phyloP scores from a whole-genome alignment of 2,113 vertebrate genomes.

The Smithornis capensis region DNA sequence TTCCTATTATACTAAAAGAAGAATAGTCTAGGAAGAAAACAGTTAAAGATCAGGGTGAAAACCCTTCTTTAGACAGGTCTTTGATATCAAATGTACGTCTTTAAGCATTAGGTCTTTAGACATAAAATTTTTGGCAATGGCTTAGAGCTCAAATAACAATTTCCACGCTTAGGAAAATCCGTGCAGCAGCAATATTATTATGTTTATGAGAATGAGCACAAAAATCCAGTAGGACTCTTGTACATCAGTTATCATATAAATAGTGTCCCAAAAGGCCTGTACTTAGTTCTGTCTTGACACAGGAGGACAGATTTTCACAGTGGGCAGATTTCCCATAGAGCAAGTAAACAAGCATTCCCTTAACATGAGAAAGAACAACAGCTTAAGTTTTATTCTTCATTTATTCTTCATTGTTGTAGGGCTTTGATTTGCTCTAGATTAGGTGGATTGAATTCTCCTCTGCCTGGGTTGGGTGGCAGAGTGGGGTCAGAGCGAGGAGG shows the following conservation, averaged over 20 bases:
- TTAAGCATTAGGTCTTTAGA: neutral
- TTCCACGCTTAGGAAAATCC: accelerated
- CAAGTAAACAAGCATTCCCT: neutral
- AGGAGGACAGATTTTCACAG: no score
- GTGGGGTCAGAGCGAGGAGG: accelerated
- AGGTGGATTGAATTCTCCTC: neutral
- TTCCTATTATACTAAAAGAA: neutral
- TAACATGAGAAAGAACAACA: no score
- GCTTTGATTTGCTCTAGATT: neutral
- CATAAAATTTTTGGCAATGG: neutral
- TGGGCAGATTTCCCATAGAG: neutral
- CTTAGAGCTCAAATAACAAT: neutral
- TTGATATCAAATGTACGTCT: neutral
- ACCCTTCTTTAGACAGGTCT: neutral
- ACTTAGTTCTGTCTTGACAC: neutral
- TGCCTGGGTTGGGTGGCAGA: neutral
- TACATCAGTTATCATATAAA: neutral
- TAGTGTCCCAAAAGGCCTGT: neutral
- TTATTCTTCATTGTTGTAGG: neutral
- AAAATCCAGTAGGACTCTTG: neutral
- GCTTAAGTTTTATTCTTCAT: neutral
- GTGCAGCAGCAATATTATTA: neutral
- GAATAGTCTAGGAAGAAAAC: neutral
- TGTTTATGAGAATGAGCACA: neutral
- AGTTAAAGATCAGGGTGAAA: neutral